phyloP scores from a whole-genome alignment of 64 coral and sea anemone species.

The Stichodactyla helianthus region DNA sequence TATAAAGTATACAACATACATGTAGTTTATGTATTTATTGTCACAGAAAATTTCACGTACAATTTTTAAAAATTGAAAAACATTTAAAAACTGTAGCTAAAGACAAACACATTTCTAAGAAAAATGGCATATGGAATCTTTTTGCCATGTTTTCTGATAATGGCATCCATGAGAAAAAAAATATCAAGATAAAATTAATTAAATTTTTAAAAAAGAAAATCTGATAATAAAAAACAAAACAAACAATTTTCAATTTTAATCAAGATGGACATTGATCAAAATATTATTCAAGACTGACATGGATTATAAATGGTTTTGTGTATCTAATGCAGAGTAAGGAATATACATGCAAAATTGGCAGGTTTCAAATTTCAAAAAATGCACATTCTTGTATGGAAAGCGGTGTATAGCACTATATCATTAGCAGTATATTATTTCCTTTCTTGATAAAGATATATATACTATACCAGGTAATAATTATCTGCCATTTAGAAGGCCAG shows the following conservation, averaged over 20 bases:
- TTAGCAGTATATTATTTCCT: not conserved
- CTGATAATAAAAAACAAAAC: not conserved
- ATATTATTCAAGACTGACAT: not conserved
- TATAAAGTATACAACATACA: no score
- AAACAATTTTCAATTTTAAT: not conserved
- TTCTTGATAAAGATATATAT: not conserved
- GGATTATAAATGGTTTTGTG: not conserved
- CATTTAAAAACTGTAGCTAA: no score
- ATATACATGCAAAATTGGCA: not conserved
- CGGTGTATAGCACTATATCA: no score
- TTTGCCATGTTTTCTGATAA: not conserved
- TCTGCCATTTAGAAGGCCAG: no score
- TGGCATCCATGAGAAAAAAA: not conserved
- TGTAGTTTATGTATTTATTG: no score
- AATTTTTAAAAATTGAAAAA: no score
- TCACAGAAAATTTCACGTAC: no score
- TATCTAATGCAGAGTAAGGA: not conserved
- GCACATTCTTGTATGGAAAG: no score
- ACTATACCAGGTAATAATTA: no score
- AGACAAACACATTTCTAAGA: no score
- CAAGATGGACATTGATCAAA: not conserved
- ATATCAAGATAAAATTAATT: not conserved
- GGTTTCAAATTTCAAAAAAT: not conserved
- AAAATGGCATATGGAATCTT: not conserved
- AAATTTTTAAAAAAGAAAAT: not conserved